Conservation (phyloP, 2,888 invertebrate species). For the Thecocarcelia acutangulata region DNA sequence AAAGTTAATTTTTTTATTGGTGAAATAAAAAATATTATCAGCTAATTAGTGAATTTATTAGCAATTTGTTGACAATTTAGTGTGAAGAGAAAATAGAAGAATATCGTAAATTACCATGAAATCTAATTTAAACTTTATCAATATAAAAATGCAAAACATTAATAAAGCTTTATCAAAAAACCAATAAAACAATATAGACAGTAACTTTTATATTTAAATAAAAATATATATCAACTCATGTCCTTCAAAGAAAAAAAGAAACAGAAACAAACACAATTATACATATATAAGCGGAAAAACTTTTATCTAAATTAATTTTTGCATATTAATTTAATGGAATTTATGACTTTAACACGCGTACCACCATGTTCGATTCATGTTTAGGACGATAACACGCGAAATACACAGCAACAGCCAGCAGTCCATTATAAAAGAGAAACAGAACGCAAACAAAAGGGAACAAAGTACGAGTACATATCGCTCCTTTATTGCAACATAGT, state of each 20-base stretch:
- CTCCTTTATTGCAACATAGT: too few species aligned
- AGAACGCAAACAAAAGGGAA: background rate
- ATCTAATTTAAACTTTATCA: slow-evolving; percentile 46
- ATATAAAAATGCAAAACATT: slow-evolving; percentile 16
- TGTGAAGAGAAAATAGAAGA: background rate
- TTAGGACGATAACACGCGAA: slow-evolving; percentile 49
- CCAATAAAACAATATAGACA: slow-evolving; percentile 50
- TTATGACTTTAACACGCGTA: slow-evolving; percentile 69
- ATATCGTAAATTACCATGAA: background rate
- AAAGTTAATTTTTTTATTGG: too few species aligned
- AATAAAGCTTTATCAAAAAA: slow-evolving; percentile 4
- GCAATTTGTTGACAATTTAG: too few species aligned
- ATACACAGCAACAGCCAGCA: slow-evolving; percentile 12
- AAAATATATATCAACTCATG: slow-evolving; percentile 16
- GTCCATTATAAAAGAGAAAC: slow-evolving; percentile 19
- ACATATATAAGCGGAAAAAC: background rate
- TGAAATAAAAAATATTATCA: slow-evolving; percentile 39
- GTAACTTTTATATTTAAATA: background rate
- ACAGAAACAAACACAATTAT: slow-evolving; percentile 1
- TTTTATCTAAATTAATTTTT: slow-evolving; percentile 60
- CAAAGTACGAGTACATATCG: background rate
- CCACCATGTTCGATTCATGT: slow-evolving; percentile 69
- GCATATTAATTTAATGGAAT: slow-evolving; percentile 68
- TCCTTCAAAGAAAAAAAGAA: slow-evolving; percentile 3
- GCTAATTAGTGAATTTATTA: slow-evolving; percentile 49